Conservation (phyloP, 2,797 vertebrate genomes). For the Rhynchonycteris naso region DNA sequence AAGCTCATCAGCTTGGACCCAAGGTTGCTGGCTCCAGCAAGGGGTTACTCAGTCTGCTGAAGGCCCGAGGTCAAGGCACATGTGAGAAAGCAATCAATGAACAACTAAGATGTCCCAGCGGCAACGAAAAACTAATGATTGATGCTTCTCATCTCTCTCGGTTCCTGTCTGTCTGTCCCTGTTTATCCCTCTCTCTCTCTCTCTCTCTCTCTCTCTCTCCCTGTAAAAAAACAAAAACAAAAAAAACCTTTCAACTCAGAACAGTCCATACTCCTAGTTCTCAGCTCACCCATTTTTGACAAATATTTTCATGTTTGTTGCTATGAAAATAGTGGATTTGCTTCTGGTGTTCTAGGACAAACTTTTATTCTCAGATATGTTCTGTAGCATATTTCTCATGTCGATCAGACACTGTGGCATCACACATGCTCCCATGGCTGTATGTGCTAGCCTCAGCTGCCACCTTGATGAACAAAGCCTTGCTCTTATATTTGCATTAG, state of each 20-base stretch:
- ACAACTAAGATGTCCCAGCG: too few species aligned
- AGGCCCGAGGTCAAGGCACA: too few species aligned
- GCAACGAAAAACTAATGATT: too few species aligned
- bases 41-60: too few species aligned
- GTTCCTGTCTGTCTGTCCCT: too few species aligned
- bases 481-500: background rate
- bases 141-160: too few species aligned
- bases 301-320: background rate
- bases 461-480: background rate
- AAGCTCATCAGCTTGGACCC: too few species aligned
- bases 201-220: too few species aligned
- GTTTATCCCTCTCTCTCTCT: too few species aligned
- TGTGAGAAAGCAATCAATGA: too few species aligned
- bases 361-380: background rate
- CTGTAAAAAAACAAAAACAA: too few species aligned
- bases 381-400: background rate
- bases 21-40: too few species aligned
- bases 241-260: background rate
- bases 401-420: background rate
- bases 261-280: background rate
- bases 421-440: background rate
- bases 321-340: background rate
- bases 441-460: background rate
- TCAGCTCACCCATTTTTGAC: background rate
- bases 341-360: background rate